phyloP scores from a whole-genome alignment of 2,888 invertebrate species.

The Cephus runcator region DNA sequence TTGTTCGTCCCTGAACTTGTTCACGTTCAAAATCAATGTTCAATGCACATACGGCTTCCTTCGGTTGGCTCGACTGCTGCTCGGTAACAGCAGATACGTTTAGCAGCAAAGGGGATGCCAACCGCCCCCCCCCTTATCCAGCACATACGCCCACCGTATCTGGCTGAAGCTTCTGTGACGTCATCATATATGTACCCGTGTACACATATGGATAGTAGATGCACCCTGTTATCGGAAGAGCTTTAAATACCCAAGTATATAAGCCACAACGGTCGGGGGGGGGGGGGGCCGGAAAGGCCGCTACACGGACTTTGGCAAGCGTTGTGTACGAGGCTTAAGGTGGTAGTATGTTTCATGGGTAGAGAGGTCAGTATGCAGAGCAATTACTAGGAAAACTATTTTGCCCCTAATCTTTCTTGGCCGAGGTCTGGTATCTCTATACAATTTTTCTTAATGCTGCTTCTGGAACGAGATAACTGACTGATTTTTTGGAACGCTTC shows the following conservation, averaged over 20 bases:
- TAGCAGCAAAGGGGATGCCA: background rate
- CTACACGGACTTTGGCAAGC: background rate
- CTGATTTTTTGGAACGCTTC: background rate
- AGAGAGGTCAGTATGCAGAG: background rate
- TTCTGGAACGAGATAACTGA: background rate
- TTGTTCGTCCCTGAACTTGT: slow-evolving; percentile 24
- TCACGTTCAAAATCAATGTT: slow-evolving; percentile 57
- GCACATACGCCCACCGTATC: background rate
- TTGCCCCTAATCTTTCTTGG: background rate
- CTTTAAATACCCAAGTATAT: slow-evolving; percentile 5
- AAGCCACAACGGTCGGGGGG: background rate
- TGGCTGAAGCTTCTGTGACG: background rate
- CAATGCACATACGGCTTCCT: slow-evolving; percentile 53
- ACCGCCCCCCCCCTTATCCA: background rate
- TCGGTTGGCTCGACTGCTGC: background rate
- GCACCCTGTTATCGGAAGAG: slow-evolving; percentile 2
- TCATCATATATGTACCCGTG: background rate
- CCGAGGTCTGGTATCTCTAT: background rate
- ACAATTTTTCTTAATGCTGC: background rate
- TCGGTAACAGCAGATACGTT: background rate
- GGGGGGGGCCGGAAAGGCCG: background rate
- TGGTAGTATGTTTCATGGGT: background rate
- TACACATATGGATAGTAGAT: background rate
- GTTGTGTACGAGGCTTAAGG: background rate
- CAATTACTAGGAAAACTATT: background rate